Conservation (phyloP, 2,888 invertebrate genomes). For the Colletes collaris region DNA sequence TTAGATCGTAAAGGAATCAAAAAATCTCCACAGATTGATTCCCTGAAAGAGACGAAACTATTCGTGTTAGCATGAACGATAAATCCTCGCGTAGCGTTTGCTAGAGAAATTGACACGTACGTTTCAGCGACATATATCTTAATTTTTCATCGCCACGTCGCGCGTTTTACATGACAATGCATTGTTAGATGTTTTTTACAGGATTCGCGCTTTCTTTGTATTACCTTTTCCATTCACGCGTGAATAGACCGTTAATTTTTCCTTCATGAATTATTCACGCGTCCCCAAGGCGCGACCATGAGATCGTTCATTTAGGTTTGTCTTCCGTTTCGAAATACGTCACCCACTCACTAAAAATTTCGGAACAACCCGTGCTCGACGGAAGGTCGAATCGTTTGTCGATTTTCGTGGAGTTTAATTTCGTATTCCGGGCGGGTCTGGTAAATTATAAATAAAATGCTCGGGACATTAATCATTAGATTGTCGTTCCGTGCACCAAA, state of each 20-base stretch:
- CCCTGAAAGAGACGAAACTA: too few species aligned
- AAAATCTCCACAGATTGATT: too few species aligned
- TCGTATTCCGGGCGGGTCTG: not conserved
- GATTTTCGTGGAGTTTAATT: conserved; percentile 23
- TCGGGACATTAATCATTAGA: conserved; percentile 29
- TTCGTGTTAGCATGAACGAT: not conserved
- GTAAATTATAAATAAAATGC: not conserved
- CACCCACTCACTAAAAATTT: conserved; percentile 15
- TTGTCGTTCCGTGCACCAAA: not conserved
- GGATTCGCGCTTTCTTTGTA: not conserved
- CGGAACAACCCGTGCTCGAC: not conserved
- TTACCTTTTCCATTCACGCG: not conserved
- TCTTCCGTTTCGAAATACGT: conserved; percentile 3
- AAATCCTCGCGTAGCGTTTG: not conserved
- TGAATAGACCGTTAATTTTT: conserved; percentile 28
- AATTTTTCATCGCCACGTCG: not conserved
- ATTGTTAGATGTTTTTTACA: conserved; percentile 6
- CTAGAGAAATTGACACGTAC: not conserved
- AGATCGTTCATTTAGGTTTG: conserved; percentile 20
- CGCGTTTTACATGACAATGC: conserved; percentile 23
- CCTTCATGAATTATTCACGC: conserved; percentile 32
- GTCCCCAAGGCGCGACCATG: conserved; percentile 6
- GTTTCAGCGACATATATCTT: not conserved
- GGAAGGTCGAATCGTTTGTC: conserved; percentile 19
- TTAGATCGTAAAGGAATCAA: too few species aligned